Base-by-base conservation (phyloP, 2,888 invertebrate species). In the Lumbricus terrestris region DNA sequence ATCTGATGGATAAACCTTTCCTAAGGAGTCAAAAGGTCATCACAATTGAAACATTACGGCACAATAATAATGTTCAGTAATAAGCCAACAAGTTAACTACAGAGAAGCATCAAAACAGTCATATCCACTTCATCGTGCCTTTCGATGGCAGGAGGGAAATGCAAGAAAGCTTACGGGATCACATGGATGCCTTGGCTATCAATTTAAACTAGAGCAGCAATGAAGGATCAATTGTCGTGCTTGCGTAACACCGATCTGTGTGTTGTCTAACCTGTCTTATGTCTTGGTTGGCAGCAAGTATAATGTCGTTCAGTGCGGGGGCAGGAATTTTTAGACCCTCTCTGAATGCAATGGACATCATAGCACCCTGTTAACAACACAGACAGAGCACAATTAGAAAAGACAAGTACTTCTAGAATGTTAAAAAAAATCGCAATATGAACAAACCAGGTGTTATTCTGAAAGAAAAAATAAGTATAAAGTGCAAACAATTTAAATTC, bases 291-390 rank as follows among this genome's bases (percentile, higher is more conserved):
- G 98, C 97, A 0, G 97, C 97, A 20, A 96, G 95, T 91, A 99
- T 98, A 90, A 99, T 96, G 94, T 97, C 97, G 90, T 96, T 96
- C 34, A 99, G 94, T 90, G 97, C 97, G n/a, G 97, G 97, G 0
- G 96, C 96, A 0, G 94, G 93, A 6, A 98, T 96, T 94, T 97
- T 97, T 6, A 99, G 95, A 89, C 97, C 97, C 95, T 99, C 99
- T 95, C 97, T 98, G 95, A 96, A 97, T 94, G 98, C 98, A 92
- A 99, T 96, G 0, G 97, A 97, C 96, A 97, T 96, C 96, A 99
- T 97, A 13, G 98, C 97, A 0, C 97, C 97, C 97, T 97, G 95
- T 88, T 29, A 33, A 40, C 47, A 35, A 23, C 29, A 88, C n/a
- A 29, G 37, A 18, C 42, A 88, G 16, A 88, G 88, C 15, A 35